phyloP scores from a whole-genome alignment of 2,113 vertebrate species.

The Channa maculata region DNA sequence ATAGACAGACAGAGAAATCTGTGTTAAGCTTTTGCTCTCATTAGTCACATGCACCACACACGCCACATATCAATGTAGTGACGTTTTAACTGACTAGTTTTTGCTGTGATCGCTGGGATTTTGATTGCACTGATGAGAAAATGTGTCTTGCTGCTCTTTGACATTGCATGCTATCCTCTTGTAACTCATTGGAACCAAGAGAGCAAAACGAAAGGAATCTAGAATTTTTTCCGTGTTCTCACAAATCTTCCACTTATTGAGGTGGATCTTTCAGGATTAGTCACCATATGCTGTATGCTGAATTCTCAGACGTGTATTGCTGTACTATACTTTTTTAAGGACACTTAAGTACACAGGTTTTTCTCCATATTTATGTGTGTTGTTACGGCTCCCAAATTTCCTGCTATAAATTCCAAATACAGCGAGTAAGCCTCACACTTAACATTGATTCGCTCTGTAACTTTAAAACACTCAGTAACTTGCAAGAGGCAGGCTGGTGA shows the following conservation, averaged over 20 bases:
- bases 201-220: slow-evolving; percentile 7
- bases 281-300: not conserved
- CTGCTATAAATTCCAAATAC: slow-evolving; percentile 47
- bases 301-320: not conserved
- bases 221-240: not conserved
- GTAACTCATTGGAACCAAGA: not conserved
- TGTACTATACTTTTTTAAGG: slow-evolving; percentile 10
- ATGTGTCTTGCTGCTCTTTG: not conserved
- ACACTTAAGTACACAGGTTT: slow-evolving; percentile 7
- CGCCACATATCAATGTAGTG: not conserved
- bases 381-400: slow-evolving; percentile 12
- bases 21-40: not conserved
- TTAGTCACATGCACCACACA: not conserved
- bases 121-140: not conserved
- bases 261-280: slow-evolving; percentile 10
- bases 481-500: slow-evolving; percentile 22
- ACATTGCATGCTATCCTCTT: not conserved
- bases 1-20: not conserved
- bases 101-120: slow-evolving; percentile 9
- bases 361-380: not conserved
- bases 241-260: slow-evolving; percentile 2
- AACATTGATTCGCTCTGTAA: slow-evolving; percentile 29
- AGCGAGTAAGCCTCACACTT: slow-evolving; percentile 19
- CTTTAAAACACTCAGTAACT: slow-evolving; percentile 18
- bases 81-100: slow-evolving; percentile 13